Percentiles rank a stretch among this genome's conserved stretches.
Conservation (phyloP, 2,888 invertebrate genomes). For the Conistra vaccinii region DNA sequence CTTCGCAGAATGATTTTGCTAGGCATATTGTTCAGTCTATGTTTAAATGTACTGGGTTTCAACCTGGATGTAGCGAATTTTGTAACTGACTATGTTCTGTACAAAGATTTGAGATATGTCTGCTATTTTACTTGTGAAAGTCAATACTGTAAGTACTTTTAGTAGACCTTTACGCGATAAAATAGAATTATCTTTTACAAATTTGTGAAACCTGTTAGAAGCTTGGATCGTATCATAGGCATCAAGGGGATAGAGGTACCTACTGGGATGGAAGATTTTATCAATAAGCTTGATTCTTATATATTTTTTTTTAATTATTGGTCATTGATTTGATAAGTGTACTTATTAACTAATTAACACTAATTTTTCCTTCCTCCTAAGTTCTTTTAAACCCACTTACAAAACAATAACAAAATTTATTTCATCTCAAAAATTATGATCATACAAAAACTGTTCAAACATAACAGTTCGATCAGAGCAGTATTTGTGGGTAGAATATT, state of each 20-base stretch:
- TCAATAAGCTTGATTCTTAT: neutral
- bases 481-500: neutral
- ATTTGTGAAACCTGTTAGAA: neutral
- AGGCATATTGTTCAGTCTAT: conserved; percentile 28
- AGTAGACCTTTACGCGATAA: neutral
- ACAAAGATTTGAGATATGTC: conserved; percentile 71
- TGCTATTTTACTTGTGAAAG: conserved; percentile 76
- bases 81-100: conserved; percentile 73
- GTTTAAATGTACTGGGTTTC: conserved; percentile 26
- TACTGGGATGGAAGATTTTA: neutral
- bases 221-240: neutral
- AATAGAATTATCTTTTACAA: neutral
- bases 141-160: conserved; percentile 67
- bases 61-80: conserved; percentile 57
- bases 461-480: neutral
- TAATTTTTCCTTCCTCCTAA: neutral
- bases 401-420: too few relatives aligned
- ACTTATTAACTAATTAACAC: too few relatives aligned
- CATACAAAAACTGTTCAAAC: neutral
- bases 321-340: too few relatives aligned
- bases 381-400: too few relatives aligned
- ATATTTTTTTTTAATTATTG: too few relatives aligned
- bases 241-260: neutral
- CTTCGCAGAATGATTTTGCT: conserved; percentile 50
- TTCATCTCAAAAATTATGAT: neutral